phyloP scores from a whole-genome alignment of 2,888 invertebrate species.

The Lithodes maja region DNA sequence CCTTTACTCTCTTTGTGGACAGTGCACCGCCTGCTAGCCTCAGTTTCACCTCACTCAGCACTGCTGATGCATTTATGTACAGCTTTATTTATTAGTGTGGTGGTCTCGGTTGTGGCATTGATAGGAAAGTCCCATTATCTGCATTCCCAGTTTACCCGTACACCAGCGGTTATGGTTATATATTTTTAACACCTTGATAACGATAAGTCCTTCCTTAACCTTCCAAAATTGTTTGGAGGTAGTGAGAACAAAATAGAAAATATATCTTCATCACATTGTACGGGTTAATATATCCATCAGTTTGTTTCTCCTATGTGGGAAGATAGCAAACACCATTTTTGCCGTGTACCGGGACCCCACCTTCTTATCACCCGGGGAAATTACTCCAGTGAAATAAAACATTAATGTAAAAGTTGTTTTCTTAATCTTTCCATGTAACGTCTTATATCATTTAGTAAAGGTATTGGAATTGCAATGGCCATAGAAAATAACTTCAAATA shows the following conservation, averaged over 20 bases:
- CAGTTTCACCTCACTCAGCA: slow-evolving; percentile 61
- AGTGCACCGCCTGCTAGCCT: slow-evolving; percentile 54
- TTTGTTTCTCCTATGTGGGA: too few species aligned
- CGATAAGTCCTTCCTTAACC: too few species aligned
- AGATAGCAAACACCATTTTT: neutral
- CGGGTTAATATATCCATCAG: too few species aligned
- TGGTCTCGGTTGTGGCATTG: slow-evolving; percentile 38
- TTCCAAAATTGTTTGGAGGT: too few species aligned
- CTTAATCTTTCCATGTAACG: slow-evolving; percentile 15
- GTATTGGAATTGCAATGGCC: too few species aligned
- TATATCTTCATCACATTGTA: too few species aligned
- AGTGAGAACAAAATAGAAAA: too few species aligned
- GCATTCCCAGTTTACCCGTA: neutral
- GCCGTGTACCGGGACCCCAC: slow-evolving; percentile 1
- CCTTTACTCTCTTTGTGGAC: slow-evolving; percentile 20
- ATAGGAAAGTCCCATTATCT: neutral
- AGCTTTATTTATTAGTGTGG: slow-evolving; percentile 62
- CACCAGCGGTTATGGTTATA: too few species aligned
- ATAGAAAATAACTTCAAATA: too few species aligned
- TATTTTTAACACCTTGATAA: too few species aligned
- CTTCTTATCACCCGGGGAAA: slow-evolving; percentile 45
- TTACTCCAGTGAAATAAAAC: slow-evolving; percentile 65
- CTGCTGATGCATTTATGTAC: slow-evolving; percentile 67
- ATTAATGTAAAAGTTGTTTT: slow-evolving; percentile 27
- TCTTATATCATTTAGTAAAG: neutral